Conservation (phyloP, 2,113 vertebrate species). For the Cnemophilus loriae region DNA sequence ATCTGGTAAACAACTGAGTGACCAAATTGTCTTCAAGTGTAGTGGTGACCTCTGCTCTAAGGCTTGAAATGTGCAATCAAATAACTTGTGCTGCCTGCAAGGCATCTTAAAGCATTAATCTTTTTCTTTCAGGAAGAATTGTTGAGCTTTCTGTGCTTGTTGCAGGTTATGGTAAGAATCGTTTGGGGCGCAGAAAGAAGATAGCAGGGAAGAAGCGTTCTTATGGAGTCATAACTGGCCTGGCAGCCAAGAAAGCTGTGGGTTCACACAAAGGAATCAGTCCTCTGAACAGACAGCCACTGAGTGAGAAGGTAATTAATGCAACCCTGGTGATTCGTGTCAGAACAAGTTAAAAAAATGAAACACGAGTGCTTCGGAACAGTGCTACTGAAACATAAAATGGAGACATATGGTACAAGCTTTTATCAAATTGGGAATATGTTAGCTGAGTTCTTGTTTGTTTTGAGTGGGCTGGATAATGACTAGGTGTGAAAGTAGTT, state of each 20-base stretch:
- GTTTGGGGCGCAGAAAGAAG: conserved; percentile 69
- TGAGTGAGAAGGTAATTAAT: conserved; percentile 77
- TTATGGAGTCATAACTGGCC: conserved; percentile 86
- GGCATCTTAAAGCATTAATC: not conserved
- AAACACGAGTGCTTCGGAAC: not conserved
- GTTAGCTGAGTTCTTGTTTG: not conserved
- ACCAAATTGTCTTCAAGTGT: not conserved
- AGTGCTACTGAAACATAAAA: not conserved
- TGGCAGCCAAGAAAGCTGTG: conserved; percentile 82
- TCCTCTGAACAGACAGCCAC: conserved; percentile 81
- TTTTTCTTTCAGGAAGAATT: not conserved
- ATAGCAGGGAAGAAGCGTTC: conserved; percentile 75
- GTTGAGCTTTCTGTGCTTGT: not conserved
- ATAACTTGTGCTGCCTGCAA: not conserved
- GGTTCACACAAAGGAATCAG: conserved; percentile 79
- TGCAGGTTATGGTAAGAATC: conserved; percentile 75
- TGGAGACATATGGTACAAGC: not conserved
- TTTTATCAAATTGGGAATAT: not conserved
- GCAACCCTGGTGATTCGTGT: not conserved
- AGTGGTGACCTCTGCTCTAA: not conserved
- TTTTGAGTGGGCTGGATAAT: not conserved
- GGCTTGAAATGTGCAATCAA: not conserved
- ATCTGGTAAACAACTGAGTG: not conserved
- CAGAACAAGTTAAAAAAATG: not conserved
- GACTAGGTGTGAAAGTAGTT: not conserved